Evolutionary conservation across 1,140 invertebrate genomes (phyloP), one percentile per base, ranked within the genome.

Genomic region (Pseudomyrmex flavicornis): DNA sequence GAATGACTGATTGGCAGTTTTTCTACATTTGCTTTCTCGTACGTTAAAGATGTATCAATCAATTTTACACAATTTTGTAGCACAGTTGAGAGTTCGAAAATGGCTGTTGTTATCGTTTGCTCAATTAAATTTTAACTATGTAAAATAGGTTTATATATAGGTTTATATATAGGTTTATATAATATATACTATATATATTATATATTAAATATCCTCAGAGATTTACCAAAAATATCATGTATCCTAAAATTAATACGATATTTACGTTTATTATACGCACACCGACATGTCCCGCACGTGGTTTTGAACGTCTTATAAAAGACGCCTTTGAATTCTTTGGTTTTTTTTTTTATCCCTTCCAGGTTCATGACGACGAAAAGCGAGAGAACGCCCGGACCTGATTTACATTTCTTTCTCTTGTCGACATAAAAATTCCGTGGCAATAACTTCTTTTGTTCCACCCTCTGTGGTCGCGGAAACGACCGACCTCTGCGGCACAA

Each of bases 371-470:
- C 73, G 80, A 84, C 72, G 77, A 56, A 76, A 48, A 85, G 80
- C 84, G 50, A 52, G 85, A 91, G 79, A 88, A 48, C 46, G 62
- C 84, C 86, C 92, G 77, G 91, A 88, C 89, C 90, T 94, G 93
- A 94, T 94, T 94, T 94, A 93, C 92, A 94, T 94, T 94, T 93
- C 92, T 91, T 85, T 91, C 91, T 92, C 91, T 92, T 90, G 91
- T 89, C 90, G 93, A 91, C 92, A 94, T 94, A 94, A 94, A 94
- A 94, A 94, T 94, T 94, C 93, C 92, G 88, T 88, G 88, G 90
- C 92, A 91, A 94, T 94, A 93, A 94, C 93, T 94, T 93, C 91
- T 91, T 94, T 94, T 94, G 93, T 94, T 94, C 92, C 90, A 90
- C 88, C 91, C 92, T 92, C 87, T 88, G 87, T 85, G 90, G 88